Evolutionary conservation across 2,888 invertebrate genomes (phyloP).

Genomic region (Drosophila demipolita): DNA sequence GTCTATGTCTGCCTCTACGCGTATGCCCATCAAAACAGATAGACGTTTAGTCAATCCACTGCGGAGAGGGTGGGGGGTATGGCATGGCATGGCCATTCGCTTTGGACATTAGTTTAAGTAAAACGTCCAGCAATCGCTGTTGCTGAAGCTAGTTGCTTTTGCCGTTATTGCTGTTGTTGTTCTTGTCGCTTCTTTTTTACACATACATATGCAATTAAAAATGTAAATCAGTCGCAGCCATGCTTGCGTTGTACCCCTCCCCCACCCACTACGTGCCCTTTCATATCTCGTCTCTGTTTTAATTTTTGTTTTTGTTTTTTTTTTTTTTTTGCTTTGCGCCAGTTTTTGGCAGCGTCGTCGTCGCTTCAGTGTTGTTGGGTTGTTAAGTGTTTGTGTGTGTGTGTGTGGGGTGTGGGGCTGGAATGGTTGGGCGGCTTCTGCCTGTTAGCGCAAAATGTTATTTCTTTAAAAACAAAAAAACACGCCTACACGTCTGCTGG

Average conservation of each 20-base stretch:
- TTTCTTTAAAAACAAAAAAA: slow-evolving; percentile 2
- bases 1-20: neutral
- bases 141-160: neutral
- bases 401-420: neutral
- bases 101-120: slow-evolving; percentile 37
- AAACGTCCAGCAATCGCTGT: neutral
- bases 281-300: slow-evolving; percentile 23
- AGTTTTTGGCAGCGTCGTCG: slow-evolving; percentile 20
- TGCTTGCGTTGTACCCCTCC: slow-evolving; percentile 27
- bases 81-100: neutral
- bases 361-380: slow-evolving; percentile 26
- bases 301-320: slow-evolving; percentile 2
- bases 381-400: slow-evolving; percentile 18
- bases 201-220: slow-evolving; percentile 73
- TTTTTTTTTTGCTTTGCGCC: slow-evolving; percentile 13
- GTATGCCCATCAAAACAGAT: slow-evolving; percentile 39
- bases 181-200: slow-evolving; percentile 11
- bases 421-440: slow-evolving; percentile 11
- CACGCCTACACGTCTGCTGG: slow-evolving; percentile 34
- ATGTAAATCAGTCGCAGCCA: slow-evolving; percentile 79
- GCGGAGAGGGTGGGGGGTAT: neutral
- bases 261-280: slow-evolving; percentile 35
- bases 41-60: slow-evolving; percentile 34
- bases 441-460: slow-evolving; percentile 33
- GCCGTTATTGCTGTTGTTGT: slow-evolving; percentile 1